These are phyloP conservation scores for Patiria miniata DNA, from an alignment of 35 echinoderm and acorn worm genomes.

Conservation along the genomic window DNA sequence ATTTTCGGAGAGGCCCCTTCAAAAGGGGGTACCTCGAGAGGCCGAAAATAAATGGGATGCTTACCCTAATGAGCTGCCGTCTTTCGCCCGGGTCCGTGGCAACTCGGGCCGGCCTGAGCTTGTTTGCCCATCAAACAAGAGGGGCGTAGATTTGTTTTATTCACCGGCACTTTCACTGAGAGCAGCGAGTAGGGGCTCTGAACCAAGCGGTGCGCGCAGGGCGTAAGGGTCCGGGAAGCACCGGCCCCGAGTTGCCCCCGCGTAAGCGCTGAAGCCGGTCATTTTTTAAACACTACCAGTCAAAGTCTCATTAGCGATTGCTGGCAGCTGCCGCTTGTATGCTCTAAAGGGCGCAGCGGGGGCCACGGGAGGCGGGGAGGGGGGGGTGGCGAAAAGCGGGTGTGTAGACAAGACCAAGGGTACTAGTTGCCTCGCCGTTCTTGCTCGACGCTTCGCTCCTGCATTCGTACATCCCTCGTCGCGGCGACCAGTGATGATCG, in stretches of 20 bases:
- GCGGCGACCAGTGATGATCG: background rate
- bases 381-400: background rate
- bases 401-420: background rate
- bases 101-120: background rate
- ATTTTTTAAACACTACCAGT: background rate
- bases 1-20: background rate
- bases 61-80: background rate
- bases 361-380: background rate
- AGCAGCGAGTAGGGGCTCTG: background rate
- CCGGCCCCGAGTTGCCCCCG: background rate
- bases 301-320: background rate
- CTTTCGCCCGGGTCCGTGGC: background rate
- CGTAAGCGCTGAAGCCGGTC: background rate
- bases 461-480: no score
- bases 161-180: conserved; percentile 11
- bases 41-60: background rate
- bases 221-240: background rate
- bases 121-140: conserved; percentile 9
- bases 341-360: background rate
- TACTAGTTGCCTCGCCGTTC: background rate
- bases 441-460: background rate
- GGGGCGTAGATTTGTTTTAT: background rate
- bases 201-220: background rate
- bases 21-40: background rate
- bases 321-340: background rate